phyloP scores from a whole-genome alignment of 2,113 vertebrate species.

The Asarcornis scutulata region DNA sequence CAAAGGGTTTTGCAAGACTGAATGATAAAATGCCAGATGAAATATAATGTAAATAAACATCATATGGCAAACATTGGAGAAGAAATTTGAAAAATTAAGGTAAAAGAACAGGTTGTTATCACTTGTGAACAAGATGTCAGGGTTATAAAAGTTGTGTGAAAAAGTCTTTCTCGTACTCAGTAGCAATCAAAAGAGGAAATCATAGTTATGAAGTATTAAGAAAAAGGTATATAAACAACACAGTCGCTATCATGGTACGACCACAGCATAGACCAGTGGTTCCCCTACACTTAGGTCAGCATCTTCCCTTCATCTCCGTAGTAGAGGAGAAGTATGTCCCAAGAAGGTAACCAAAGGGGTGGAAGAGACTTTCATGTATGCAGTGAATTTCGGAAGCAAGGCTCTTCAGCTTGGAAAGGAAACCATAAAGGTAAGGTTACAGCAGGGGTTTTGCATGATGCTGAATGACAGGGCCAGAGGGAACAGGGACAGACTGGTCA shows the following conservation, averaged over 20 bases:
- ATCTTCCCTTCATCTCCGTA: not conserved
- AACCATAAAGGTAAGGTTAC: not conserved
- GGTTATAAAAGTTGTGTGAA: not conserved
- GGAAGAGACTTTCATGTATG: not conserved
- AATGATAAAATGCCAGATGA: not conserved
- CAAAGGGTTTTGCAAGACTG: not conserved
- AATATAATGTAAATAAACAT: not conserved
- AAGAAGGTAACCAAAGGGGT: not conserved
- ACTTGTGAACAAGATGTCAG: not conserved
- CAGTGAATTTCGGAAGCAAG: not conserved
- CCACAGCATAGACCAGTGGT: not conserved
- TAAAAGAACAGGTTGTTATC: not conserved
- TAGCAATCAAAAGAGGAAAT: not conserved
- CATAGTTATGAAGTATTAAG: not conserved
- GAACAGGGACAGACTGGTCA: not conserved
- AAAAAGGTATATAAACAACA: not conserved
- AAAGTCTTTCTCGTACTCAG: not conserved
- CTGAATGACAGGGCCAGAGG: not conserved
- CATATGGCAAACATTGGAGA: not conserved
- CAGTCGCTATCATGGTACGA: not conserved
- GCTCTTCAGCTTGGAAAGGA: not conserved
- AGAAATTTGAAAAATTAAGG: not conserved
- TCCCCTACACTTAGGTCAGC: not conserved
- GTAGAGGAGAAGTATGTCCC: not conserved
- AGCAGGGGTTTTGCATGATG: accelerated